phyloP scores from a whole-genome alignment of 2,797 vertebrate genomes.

The Gephyroberyx darwinii region DNA sequence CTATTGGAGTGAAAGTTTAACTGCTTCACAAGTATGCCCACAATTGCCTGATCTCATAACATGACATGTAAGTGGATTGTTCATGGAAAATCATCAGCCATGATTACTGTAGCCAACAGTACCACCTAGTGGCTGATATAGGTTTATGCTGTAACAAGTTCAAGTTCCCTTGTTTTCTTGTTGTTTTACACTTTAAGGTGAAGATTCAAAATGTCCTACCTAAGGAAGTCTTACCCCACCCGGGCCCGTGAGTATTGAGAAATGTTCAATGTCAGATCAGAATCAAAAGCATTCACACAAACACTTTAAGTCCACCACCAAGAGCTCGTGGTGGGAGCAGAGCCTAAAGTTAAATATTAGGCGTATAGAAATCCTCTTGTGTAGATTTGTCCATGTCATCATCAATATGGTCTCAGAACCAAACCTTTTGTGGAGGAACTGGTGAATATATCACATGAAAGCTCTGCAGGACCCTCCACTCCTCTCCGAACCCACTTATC shows the following conservation, averaged over 20 bases:
- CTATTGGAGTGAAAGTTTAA: neutral
- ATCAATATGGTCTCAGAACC: too few species aligned
- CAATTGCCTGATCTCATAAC: neutral
- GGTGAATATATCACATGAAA: neutral
- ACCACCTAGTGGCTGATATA: conserved; percentile 54
- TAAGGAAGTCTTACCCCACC: conserved; percentile 18
- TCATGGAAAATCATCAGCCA: too few species aligned
- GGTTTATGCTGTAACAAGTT: conserved; percentile 1
- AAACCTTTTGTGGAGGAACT: neutral
- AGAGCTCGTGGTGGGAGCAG: neutral
- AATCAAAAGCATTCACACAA: neutral
- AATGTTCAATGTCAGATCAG: neutral
- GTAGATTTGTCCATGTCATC: too few species aligned
- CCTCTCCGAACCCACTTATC: neutral
- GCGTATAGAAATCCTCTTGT: neutral
- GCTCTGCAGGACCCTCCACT: neutral
- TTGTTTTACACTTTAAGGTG: conserved; percentile 42
- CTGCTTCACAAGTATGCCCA: neutral
- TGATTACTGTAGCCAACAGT: conserved; percentile 24
- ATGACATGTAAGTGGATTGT: neutral
- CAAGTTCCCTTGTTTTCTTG: neutral
- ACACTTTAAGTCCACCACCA: neutral
- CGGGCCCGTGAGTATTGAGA: conserved; percentile 52
- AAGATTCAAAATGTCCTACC: conserved; percentile 43
- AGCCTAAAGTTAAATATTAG: neutral